Base-by-base conservation (phyloP, 2,113 vertebrate species). In the Callocephalon fimbriatum region DNA sequence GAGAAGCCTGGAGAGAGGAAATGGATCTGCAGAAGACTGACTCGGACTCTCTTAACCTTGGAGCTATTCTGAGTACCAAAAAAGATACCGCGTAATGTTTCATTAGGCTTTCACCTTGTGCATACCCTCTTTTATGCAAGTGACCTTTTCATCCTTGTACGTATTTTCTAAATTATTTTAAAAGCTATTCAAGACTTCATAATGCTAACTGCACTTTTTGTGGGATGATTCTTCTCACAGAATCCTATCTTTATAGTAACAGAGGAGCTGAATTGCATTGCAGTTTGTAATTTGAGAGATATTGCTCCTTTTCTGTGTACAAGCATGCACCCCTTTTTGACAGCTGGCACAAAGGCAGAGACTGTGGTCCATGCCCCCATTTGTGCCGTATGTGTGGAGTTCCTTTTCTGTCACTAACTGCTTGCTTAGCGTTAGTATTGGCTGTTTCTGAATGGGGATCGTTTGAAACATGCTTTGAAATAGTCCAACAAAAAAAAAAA, bases 1-100 rank as follows among this genome's bases (percentile, higher is more conserved):
- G 98, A 98, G 99, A 99, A 98, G 98, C 98, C 99, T 98, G 98
- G 99, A 99, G 99, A 99, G 99, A 99, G 98, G 98, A 99, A 99
- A 99, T 98, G 98, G 99, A 99, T 99, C 99, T 98, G 98, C 97
- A 98, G 98, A 99, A 99, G 99, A 99, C 99, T 99, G 98, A 98
- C 98, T 98, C 96, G 98, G 99, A 99, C 98, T 98, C 98, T 98
- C 97, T 97, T 98, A 99, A 99, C 99, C 99, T 99, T 99, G 99
- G 98, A 99, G 98, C 98, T 98, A 98, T 98, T 98, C 98, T 98
- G 97, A 98, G 98, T 97, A 98, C 98, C 97, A 98, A 98, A 98
- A 98, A 98, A 98, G 96, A 98, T 97, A 97, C 98, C 97, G 98
- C 98, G 95, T 98, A 96, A 98, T 98, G 98, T 98, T 98, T 98